Evolutionary conservation across 2,888 invertebrate genomes (phyloP).

Genomic region (Drosophila mettleri): DNA sequence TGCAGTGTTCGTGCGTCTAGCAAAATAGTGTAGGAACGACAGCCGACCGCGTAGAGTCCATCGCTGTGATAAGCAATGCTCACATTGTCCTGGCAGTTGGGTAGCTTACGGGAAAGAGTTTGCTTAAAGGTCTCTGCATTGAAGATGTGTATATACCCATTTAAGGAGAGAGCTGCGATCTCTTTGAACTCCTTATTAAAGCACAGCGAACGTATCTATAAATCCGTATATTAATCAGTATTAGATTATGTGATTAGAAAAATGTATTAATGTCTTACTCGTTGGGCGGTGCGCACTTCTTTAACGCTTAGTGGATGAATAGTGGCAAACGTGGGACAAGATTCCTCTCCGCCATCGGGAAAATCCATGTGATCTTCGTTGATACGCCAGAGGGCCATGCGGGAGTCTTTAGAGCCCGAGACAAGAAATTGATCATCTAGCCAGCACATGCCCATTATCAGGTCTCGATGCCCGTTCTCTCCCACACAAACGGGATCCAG

Average conservation of each 20-base stretch:
- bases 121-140: constrained; percentile 95
- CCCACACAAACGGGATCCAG: constrained; percentile 97
- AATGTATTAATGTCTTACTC: constrained; percentile 79
- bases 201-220: constrained; percentile 91
- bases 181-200: constrained; percentile 94
- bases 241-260: neutral
- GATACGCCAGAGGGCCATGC: constrained; percentile 95
- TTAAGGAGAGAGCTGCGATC: constrained; percentile 95
- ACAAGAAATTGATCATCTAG: constrained; percentile 97
- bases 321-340: constrained; percentile 86
- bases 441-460: constrained; percentile 96
- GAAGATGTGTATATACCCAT: constrained; percentile 97
- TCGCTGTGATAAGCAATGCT: constrained; percentile 94
- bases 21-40: constrained; percentile 95
- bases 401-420: constrained; percentile 96
- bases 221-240: constrained; percentile 7
- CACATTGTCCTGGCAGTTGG: constrained; percentile 96
- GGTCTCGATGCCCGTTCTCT: constrained; percentile 94
- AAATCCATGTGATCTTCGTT: constrained; percentile 85
- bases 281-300: constrained; percentile 91
- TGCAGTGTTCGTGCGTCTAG: constrained; percentile 95
- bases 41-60: constrained; percentile 96
- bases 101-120: constrained; percentile 93
- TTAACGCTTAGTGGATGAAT: constrained; percentile 90
- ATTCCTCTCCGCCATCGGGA: constrained; percentile 83